These are phyloP conservation scores for Catocala sponsa DNA, from an alignment of 2,888 invertebrate genomes.

Conservation along the genomic window DNA sequence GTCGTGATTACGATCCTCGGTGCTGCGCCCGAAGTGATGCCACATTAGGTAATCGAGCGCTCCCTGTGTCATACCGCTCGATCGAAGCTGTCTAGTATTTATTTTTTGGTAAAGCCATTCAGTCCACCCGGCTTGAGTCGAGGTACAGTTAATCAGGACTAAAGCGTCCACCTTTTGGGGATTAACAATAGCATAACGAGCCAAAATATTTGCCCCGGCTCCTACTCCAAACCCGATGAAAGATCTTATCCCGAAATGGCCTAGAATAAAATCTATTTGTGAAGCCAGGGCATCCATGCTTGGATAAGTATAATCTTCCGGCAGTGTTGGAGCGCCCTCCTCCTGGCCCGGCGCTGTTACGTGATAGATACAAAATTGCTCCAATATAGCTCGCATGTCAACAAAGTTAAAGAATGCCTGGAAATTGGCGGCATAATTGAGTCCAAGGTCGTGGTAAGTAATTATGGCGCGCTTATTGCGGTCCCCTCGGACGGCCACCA, in stretches of 20 bases:
- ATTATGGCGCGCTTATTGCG: slow-evolving; percentile 96
- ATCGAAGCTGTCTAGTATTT: slow-evolving; percentile 95
- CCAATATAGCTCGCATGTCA: slow-evolving; percentile 95
- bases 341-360: slow-evolving; percentile 99
- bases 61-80: slow-evolving; percentile 97
- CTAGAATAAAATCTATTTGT: slow-evolving; percentile 96
- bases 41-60: slow-evolving; percentile 99
- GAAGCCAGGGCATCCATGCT: slow-evolving; percentile 98
- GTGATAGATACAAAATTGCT: slow-evolving; percentile 99
- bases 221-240: slow-evolving; percentile 99
- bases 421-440: slow-evolving; percentile 98
- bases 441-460: slow-evolving; percentile 99
- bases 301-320: slow-evolving; percentile 96
- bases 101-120: slow-evolving; percentile 99
- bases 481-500: slow-evolving; percentile 98
- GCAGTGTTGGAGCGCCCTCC: slow-evolving; percentile 96
- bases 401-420: slow-evolving; percentile 98
- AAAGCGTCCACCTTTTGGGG: slow-evolving; percentile 97
- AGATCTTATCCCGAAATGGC: slow-evolving; percentile 95
- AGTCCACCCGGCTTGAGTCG: slow-evolving; percentile 98
- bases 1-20: slow-evolving; percentile 97
- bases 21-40: slow-evolving; percentile 98
- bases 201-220: slow-evolving; percentile 98
- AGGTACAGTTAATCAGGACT: slow-evolving; percentile 97
- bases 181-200: slow-evolving; percentile 95